Base-by-base conservation (phyloP, 2,888 invertebrate species). In the Hermaeophaga mercurialis region DNA sequence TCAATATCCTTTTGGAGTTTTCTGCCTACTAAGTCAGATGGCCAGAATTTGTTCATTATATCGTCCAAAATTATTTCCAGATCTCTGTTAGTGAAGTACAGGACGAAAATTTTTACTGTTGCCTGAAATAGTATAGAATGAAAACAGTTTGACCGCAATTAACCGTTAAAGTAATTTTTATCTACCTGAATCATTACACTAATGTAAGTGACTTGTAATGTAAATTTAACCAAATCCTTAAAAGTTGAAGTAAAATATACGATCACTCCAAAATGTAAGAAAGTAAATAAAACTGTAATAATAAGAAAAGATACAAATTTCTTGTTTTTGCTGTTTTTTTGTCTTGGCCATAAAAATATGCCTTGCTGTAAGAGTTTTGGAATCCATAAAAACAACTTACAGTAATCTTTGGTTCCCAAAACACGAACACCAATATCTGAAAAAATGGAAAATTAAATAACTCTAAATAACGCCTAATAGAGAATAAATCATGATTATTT, bases 41-140 rank as follows among this genome's bases (percentile, higher is more conserved):
- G 48, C 48, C 48, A 48, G 9, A 48, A 38, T 48, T 36, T 38
- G n/a, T 14, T 8, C 2, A 14, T 12, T 36, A 48, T 26, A n/a
- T 24, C 15, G 8, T 48, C 48, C 11, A 38, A 15, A 18, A 48
- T 36, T 22, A 14, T 8, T 24, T 36, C 17, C 8, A 48, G 4
- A 9, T 48, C 9, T 8, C 17, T 15, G 7, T n/a, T n/a, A 24
- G 36, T 38, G 26, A 14, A n/a, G n/a, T 19, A 38, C 5, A 48
- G 36, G 1, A 38, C 15, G 1, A 26, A 11, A 11, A 26, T 12
- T 31, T 45, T 45, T 3, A n/a, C 15, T 4, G 9, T n/a, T 18
- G 18, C 19, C 45, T 45, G 22, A 22, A 22, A 22, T 5, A 22
- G 22, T 22, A 22, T 22, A 22, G 22, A 5, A 7, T 22, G 22